These are phyloP conservation scores for Podarcis muralis DNA, from an alignment of 2,113 vertebrate species.

Conservation along the genomic window DNA sequence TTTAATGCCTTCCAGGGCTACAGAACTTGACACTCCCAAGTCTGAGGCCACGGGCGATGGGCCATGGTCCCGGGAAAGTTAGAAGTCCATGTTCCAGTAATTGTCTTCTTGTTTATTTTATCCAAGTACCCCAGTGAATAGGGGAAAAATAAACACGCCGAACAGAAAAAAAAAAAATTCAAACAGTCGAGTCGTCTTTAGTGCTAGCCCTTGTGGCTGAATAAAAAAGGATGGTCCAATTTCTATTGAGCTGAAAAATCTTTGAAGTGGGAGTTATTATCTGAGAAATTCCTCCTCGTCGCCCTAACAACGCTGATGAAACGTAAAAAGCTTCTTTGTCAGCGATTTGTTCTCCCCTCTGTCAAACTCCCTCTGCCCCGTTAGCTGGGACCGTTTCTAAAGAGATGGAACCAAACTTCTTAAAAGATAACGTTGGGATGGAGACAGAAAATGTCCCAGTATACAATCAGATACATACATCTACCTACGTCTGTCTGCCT, in stretches of 20 bases:
- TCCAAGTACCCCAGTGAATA: constrained; percentile 86
- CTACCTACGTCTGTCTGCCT: constrained; percentile 51
- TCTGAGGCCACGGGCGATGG: constrained; percentile 71
- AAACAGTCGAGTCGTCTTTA: constrained; percentile 90
- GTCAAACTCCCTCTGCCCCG: constrained; percentile 82
- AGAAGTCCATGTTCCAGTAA: constrained; percentile 88
- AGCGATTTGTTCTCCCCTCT: constrained; percentile 93
- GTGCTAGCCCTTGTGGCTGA: constrained; percentile 88
- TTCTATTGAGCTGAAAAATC: constrained; percentile 93
- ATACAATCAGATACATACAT: constrained; percentile 49
- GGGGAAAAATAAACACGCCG: constrained; percentile 86
- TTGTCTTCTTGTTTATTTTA: constrained; percentile 94
- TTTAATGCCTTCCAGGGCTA: constrained; percentile 11
- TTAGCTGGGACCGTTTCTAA: constrained; percentile 86
- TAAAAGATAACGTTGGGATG: constrained; percentile 75
- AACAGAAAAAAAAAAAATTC: constrained; percentile 81
- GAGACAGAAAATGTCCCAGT: constrained; percentile 66
- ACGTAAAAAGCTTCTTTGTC: constrained; percentile 95
- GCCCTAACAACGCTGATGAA: constrained; percentile 98
- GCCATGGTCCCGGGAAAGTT: constrained; percentile 79
- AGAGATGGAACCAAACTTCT: constrained; percentile 83
- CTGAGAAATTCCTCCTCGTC: constrained; percentile 93
- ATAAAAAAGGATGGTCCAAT: constrained; percentile 91
- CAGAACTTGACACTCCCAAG: constrained; percentile 63
- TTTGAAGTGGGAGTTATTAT: constrained; percentile 99